phyloP scores from a whole-genome alignment of 2,113 vertebrate genomes.

The Lepidothrix coronata region DNA sequence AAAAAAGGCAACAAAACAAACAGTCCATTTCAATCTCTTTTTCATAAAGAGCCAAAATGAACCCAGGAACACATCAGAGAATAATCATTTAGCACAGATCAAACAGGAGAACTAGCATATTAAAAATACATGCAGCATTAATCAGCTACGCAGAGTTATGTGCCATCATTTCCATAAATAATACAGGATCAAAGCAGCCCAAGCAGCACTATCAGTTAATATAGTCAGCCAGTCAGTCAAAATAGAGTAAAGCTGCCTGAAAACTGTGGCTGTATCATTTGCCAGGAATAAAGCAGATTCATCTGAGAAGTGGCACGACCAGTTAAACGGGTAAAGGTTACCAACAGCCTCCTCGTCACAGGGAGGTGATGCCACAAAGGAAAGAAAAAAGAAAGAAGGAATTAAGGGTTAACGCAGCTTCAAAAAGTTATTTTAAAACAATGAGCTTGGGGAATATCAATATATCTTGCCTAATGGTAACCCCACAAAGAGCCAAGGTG shows the following conservation, averaged over 20 bases:
- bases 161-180: constrained; percentile 67
- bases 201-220: constrained; percentile 60
- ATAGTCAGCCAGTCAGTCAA: constrained; percentile 47
- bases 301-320: constrained; percentile 21
- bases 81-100: constrained; percentile 64
- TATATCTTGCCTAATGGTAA: background rate
- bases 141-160: constrained; percentile 50
- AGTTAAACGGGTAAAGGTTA: constrained; percentile 35
- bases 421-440: background rate
- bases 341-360: background rate
- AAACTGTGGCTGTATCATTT: background rate
- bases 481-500: background rate
- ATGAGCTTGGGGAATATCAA: background rate
- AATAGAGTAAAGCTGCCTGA: constrained; percentile 54
- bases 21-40: constrained; percentile 48
- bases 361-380: background rate
- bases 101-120: constrained; percentile 54
- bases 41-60: constrained; percentile 21
- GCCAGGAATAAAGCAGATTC: constrained; percentile 45
- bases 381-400: background rate
- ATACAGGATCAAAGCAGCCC: constrained; percentile 65
- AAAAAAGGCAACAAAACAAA: constrained; percentile 37
- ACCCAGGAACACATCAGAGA: constrained; percentile 45
- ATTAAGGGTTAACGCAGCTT: background rate
- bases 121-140: constrained; percentile 65